Conservation (phyloP, 2,888 invertebrate genomes). For the Agrotis exclamationis region DNA sequence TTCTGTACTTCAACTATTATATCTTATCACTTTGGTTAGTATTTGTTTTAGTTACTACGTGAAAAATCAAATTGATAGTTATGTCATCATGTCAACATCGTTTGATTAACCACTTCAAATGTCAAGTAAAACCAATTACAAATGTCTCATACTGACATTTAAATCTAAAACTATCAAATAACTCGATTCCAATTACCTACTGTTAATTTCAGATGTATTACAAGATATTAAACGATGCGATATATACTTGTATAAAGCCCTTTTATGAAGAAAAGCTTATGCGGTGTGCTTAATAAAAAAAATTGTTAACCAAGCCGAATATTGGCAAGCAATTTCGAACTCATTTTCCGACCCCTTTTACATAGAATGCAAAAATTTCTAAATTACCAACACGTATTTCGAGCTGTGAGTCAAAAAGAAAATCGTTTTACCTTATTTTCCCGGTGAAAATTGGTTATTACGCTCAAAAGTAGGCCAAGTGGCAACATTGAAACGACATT, state of each 20-base stretch:
- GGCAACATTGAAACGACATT: slow-evolving; percentile 63
- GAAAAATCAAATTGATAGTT: neutral
- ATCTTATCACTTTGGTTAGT: slow-evolving; percentile 40
- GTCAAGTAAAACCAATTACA: slow-evolving; percentile 42
- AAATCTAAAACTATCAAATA: slow-evolving; percentile 46
- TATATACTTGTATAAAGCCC: slow-evolving; percentile 13
- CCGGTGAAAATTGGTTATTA: slow-evolving; percentile 68
- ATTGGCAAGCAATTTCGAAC: slow-evolving; percentile 52
- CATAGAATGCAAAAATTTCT: slow-evolving; percentile 52
- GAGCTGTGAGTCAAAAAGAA: slow-evolving; percentile 58
- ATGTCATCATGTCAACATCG: slow-evolving; percentile 10
- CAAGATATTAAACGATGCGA: neutral
- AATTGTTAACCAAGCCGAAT: slow-evolving; percentile 40
- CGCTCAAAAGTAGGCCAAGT: slow-evolving; percentile 65
- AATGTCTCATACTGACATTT: slow-evolving; percentile 54
- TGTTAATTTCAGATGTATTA: slow-evolving; percentile 2
- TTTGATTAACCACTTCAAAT: slow-evolving; percentile 28
- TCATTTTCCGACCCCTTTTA: slow-evolving; percentile 48
- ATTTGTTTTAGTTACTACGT: slow-evolving; percentile 12
- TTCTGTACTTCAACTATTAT: slow-evolving; percentile 27
- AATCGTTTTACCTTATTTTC: slow-evolving; percentile 63
- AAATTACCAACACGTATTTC: slow-evolving; percentile 60
- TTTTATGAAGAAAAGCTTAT: slow-evolving; percentile 15
- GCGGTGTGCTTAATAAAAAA: slow-evolving; percentile 5
- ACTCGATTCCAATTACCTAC: slow-evolving; percentile 45